Evolutionary conservation across 2,888 invertebrate species (phyloP).

Genomic region (Stenodera caucasica): DNA sequence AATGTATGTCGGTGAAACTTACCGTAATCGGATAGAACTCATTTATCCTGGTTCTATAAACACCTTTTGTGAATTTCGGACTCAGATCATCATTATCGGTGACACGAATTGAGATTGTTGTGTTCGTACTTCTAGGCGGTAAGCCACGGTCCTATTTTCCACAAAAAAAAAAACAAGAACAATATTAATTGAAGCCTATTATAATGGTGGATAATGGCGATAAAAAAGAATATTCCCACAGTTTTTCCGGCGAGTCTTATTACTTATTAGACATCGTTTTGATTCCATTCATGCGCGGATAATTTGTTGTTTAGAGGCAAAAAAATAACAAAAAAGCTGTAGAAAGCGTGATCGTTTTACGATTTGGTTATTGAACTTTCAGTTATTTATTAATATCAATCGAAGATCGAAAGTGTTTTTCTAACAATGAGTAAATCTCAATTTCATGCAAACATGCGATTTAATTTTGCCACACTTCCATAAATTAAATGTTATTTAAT

Average conservation of each 20-base stretch:
- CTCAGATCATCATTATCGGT: constrained; percentile 77
- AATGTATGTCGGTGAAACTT: constrained; percentile 47
- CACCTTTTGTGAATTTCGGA: constrained; percentile 78
- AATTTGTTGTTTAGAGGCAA: not conserved
- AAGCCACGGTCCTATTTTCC: constrained; percentile 74
- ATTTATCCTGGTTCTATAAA: constrained; percentile 78
- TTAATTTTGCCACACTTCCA: too few species aligned
- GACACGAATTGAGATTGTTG: constrained; percentile 71
- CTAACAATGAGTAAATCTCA: too few species aligned
- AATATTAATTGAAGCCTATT: too few species aligned
- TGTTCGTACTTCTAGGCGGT: constrained; percentile 72
- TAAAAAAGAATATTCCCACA: not conserved
- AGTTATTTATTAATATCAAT: not conserved
- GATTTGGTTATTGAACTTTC: not conserved
- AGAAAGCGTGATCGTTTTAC: constrained; percentile 10
- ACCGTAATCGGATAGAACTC: constrained; percentile 82
- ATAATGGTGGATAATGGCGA: too few species aligned
- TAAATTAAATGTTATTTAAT: too few species aligned
- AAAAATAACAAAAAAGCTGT: not conserved
- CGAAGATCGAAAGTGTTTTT: too few species aligned
- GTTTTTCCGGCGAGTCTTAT: not conserved
- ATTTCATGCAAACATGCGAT: too few species aligned
- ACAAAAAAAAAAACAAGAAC: constrained; percentile 32
- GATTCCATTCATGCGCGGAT: not conserved
- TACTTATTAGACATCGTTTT: not conserved